Evolutionary conservation across 2,888 invertebrate species (phyloP), one percentile per base, ranked within the genome.

Genomic region (Brachypalpus laphriformis): DNA sequence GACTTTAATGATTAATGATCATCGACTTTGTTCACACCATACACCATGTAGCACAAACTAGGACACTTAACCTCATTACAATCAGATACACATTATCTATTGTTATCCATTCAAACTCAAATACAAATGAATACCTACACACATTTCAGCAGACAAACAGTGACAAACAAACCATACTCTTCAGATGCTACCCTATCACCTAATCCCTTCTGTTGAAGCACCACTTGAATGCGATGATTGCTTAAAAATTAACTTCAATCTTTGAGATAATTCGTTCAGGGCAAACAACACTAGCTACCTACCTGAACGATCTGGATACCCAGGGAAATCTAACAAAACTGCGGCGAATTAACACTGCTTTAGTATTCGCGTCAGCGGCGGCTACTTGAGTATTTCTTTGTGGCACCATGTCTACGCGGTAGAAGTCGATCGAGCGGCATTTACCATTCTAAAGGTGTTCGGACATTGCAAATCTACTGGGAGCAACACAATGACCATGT

Each of bases 401-500:
- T 76, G 65, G 75, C 66, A 75, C 75, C 75, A 81, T 85, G 75
- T 81, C 66, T 45, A 76, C 22, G 54, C 59, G 65, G 54, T 70
- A 70, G 70, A 85, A 85, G 45, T 85, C 85, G 81, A 85, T 71
- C 80, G 78, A 61, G 31, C 42, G 71, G 74, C 80, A 80, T 78
- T 78, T 68, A 42, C 56, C 72, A 72, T 77, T 82, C 77, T 74
- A 54, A 68, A 74, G 63, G 78, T 80, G 78, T 83, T 72, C 82
- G 61, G 66, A 83, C 83, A 83, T 47, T 78, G 63, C 83, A 80
- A 83, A 51, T 83, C 83, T 74, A 65, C 70, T 80, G 80, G 80
- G 74, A 80, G 74, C 83, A 47, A 83, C 80, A 80, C 83, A 80
- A 83, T 80, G 83, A 83, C 83, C 83, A 83, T 83, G 83, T 83